Base-by-base conservation (phyloP, 2,888 invertebrate genomes). In the Synanthedon myopaeformis region DNA sequence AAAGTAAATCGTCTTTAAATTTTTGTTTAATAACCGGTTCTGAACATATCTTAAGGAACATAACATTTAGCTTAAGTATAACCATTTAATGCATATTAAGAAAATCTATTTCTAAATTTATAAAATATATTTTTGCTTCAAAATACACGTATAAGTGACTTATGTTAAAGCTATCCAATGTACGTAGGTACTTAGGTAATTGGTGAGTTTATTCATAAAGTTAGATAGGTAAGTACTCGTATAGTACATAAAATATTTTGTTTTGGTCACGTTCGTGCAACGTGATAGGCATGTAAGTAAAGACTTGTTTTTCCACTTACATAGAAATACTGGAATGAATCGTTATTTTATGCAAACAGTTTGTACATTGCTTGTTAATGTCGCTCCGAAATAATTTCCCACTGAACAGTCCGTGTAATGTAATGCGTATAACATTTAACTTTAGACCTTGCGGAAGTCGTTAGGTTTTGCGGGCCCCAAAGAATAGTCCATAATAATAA, bases 391-490 rank as follows among this genome's bases (percentile, higher is more conserved):
- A 13, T 45, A 14, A 13, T 45, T n/a, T 45, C 8, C n/a, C 14
- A 13, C 13, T 45, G n/a, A 45, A 12, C 45, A 13, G n/a, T 45
- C 45, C 45, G 45, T 11, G 45, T 45, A 45, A 45, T 45, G 45
- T 13, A 45, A 45, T 14, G 13, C 14, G 45, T 45, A 13, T 45
- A 45, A 13, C 35, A 35, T 45, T 45, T n/a, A 45, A 13, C 6
- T 45, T 17, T 49, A 14, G 12, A 17, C 12, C 19, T 12, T 17
- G 49, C 19, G 49, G 12, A 17, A 17, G 49, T 49, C 14, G n/a
- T 45, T 42, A 42, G 49, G 65, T 67, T 71, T 67, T 66, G 65
- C 61, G 69, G 67, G 67, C 65, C 62, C 67, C 63, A 59, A 66
- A 68, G 59, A 53, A 49, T 49, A 49, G 67, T 65, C 62, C 68